Conservation (phyloP, 2,888 invertebrate species). For the Carabus problematicus region DNA sequence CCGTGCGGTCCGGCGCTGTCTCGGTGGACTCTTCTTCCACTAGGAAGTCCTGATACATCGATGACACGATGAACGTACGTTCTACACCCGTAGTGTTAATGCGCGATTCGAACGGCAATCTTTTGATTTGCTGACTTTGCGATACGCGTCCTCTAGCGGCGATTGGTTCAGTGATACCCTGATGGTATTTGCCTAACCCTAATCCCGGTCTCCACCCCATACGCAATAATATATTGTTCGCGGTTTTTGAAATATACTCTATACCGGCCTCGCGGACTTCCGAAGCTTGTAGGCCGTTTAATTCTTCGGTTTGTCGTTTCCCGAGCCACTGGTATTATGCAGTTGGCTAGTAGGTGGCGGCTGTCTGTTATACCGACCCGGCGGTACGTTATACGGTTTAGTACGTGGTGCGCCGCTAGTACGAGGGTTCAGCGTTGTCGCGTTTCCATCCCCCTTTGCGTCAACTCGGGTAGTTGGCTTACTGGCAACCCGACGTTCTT, state of each 20-base stretch:
- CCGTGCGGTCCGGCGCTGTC: no score
- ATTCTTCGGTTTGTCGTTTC: conserved; percentile 20
- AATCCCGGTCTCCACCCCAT: conserved; percentile 4
- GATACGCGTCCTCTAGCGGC: background rate
- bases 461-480: background rate
- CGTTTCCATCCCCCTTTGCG: no score
- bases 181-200: background rate
- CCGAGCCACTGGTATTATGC: background rate
- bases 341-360: background rate
- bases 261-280: background rate
- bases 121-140: no score
- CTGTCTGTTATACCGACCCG: background rate
- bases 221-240: background rate
- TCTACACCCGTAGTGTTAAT: no score
- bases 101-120: no score
- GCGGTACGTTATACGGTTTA: no score
- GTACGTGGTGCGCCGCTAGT: background rate
- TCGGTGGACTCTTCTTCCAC: no score
- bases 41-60: no score
- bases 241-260: background rate
- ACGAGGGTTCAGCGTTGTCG: background rate
- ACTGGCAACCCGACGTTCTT: background rate
- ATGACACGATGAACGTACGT: no score
- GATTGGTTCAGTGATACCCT: background rate
- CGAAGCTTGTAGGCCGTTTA: conserved; percentile 11